These are phyloP conservation scores for Leptura quadrifasciata DNA, from an alignment of 2,888 invertebrate species.

Conservation along the genomic window DNA sequence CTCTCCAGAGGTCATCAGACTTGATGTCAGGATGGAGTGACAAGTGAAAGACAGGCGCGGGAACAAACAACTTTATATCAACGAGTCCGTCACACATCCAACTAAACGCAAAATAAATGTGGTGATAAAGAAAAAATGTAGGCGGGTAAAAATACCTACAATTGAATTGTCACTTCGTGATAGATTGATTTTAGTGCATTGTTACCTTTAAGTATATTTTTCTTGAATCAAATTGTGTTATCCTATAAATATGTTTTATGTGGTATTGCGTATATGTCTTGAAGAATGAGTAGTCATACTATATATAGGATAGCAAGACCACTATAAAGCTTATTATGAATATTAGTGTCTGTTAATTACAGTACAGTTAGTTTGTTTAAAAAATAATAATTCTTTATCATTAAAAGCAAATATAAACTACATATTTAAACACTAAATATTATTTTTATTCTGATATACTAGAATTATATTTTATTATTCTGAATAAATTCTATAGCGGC, in stretches of 20 bases:
- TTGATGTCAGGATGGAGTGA: slow-evolving; percentile 66
- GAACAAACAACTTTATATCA: slow-evolving; percentile 59
- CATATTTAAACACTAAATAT: not conserved
- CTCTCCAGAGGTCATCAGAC: slow-evolving; percentile 65
- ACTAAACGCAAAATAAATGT: slow-evolving; percentile 45
- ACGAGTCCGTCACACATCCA: slow-evolving; percentile 43
- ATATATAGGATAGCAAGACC: too few species aligned
- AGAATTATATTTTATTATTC: too few species aligned
- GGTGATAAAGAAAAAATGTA: slow-evolving; percentile 51
- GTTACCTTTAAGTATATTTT: slow-evolving; percentile 30
- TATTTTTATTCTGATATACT: too few species aligned
- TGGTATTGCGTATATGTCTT: not conserved
- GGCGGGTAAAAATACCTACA: slow-evolving; percentile 51
- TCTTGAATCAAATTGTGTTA: slow-evolving; percentile 6
- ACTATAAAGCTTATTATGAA: not conserved
- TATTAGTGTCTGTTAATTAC: not conserved
- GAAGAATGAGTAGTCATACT: not conserved
- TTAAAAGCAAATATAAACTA: not conserved
- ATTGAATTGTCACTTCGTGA: slow-evolving; percentile 58
- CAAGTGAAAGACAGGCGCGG: slow-evolving; percentile 69
- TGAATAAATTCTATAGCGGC: too few species aligned
- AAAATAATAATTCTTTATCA: not conserved
- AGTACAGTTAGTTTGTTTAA: not conserved
- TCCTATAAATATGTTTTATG: not conserved
- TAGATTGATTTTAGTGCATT: slow-evolving; percentile 49